phyloP scores from a whole-genome alignment of 2,797 vertebrate genomes.

The Silurus lanzhouensis region DNA sequence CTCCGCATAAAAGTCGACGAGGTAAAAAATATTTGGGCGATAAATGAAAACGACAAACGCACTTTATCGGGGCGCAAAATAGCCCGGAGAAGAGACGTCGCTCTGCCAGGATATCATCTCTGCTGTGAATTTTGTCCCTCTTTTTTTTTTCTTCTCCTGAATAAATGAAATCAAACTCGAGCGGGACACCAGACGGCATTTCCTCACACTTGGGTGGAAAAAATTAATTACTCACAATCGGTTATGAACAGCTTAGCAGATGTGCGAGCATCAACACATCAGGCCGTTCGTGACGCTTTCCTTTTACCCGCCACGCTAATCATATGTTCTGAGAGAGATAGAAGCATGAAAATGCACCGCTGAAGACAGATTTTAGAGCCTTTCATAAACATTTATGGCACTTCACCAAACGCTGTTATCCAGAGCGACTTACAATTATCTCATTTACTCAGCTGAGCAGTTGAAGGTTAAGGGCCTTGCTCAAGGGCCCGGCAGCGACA shows the following conservation, averaged over 20 bases:
- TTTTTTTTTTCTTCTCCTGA: neutral
- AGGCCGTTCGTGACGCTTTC: neutral
- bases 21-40: neutral
- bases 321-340: neutral
- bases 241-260: constrained; percentile 7
- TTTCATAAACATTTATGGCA: neutral
- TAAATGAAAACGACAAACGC: neutral
- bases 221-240: constrained; percentile 17
- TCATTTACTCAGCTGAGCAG: too few relatives aligned
- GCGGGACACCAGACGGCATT: constrained; percentile 5
- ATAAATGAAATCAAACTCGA: neutral
- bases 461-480: too few relatives aligned
- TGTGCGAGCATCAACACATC: constrained; percentile 11
- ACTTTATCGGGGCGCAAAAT: neutral
- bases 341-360: neutral
- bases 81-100: neutral
- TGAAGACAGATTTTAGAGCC: neutral
- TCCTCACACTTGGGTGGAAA: constrained; percentile 26
- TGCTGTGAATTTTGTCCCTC: neutral
- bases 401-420: too few relatives aligned
- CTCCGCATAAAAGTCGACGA: neutral
- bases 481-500: too few relatives aligned
- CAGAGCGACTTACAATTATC: too few relatives aligned
- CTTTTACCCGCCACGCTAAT: constrained; percentile 2
- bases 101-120: constrained; percentile 8